phyloP scores from a whole-genome alignment of 2,888 invertebrate species.

The Meloe dianella region DNA sequence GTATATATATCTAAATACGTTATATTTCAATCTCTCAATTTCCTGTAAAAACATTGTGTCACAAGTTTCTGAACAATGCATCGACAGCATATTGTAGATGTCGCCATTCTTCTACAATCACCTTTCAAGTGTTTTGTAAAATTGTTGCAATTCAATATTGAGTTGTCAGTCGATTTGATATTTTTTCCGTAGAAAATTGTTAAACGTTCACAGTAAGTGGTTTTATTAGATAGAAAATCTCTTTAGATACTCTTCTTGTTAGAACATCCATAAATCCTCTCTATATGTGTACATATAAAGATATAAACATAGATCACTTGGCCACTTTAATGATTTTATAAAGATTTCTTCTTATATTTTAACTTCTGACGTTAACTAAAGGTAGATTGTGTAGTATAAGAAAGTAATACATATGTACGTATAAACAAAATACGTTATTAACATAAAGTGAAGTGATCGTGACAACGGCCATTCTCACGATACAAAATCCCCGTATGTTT shows the following conservation, averaged over 20 bases:
- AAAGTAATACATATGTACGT: not conserved
- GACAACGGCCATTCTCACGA: slow-evolving; percentile 23
- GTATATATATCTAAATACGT: too few species aligned
- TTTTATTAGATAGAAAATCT: slow-evolving; percentile 16
- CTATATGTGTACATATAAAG: not conserved
- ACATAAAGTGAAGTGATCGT: slow-evolving; percentile 12
- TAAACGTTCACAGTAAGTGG: slow-evolving; percentile 21
- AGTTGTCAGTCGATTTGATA: slow-evolving; percentile 28
- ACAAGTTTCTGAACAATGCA: not conserved
- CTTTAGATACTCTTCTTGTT: slow-evolving; percentile 1
- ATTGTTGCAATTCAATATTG: slow-evolving; percentile 25
- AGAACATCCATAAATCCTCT: not conserved
- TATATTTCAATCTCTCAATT: too few species aligned
- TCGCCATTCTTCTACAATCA: slow-evolving; percentile 6
- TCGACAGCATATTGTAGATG: not conserved
- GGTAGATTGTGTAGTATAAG: not conserved
- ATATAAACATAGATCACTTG: slow-evolving; percentile 12
- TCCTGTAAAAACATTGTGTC: not conserved
- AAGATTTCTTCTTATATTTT: slow-evolving; percentile 10
- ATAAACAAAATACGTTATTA: not conserved
- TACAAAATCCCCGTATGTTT: slow-evolving; percentile 30
- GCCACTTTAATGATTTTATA: slow-evolving; percentile 12
- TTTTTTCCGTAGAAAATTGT: not conserved
- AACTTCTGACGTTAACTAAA: slow-evolving; percentile 1
- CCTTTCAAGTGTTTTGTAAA: not conserved